Evolutionary conservation across 2,888 invertebrate species (phyloP).

Genomic region (Liposcelis brunnea): DNA sequence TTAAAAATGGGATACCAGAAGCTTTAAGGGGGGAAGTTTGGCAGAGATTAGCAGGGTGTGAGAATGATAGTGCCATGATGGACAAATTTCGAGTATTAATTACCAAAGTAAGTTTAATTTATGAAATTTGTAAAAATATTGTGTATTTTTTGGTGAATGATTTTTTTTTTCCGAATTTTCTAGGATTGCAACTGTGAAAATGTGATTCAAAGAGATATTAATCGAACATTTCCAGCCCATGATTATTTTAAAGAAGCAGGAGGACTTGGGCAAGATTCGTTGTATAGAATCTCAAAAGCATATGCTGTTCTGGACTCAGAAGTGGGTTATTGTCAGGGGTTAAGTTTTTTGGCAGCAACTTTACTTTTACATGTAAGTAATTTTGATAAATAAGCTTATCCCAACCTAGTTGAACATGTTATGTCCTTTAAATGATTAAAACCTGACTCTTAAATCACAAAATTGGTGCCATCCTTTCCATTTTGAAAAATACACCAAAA

Average conservation of each 20-base stretch:
- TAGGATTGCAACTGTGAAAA: slow-evolving; percentile 90
- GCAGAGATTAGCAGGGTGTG: slow-evolving; percentile 83
- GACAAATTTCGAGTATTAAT: slow-evolving; percentile 85
- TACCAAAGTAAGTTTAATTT: slow-evolving; percentile 68
- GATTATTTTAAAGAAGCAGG: slow-evolving; percentile 93
- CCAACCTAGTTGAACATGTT: background rate
- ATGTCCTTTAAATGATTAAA: background rate
- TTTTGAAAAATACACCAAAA: too few relatives aligned
- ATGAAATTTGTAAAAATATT: slow-evolving; percentile 6
- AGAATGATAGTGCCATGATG: slow-evolving; percentile 67
- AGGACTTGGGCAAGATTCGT: slow-evolving; percentile 86
- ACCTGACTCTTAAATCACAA: slow-evolving; percentile 2
- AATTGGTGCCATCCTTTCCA: too few relatives aligned
- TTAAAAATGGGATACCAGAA: slow-evolving; percentile 83
- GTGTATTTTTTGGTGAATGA: background rate
- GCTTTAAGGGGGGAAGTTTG: slow-evolving; percentile 93
- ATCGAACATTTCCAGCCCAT: slow-evolving; percentile 96
- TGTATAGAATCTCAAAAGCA: slow-evolving; percentile 90
- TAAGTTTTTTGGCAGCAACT: slow-evolving; percentile 94
- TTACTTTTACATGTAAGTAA: slow-evolving; percentile 77
- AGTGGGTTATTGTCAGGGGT: slow-evolving; percentile 97
- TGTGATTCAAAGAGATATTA: slow-evolving; percentile 90
- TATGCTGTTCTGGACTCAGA: slow-evolving; percentile 96
- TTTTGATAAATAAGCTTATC: slow-evolving; percentile 2
- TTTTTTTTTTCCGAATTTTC: slow-evolving; percentile 12